Evolutionary conservation across 2,888 invertebrate species (phyloP).

Genomic region (Hartigia nigra): DNA sequence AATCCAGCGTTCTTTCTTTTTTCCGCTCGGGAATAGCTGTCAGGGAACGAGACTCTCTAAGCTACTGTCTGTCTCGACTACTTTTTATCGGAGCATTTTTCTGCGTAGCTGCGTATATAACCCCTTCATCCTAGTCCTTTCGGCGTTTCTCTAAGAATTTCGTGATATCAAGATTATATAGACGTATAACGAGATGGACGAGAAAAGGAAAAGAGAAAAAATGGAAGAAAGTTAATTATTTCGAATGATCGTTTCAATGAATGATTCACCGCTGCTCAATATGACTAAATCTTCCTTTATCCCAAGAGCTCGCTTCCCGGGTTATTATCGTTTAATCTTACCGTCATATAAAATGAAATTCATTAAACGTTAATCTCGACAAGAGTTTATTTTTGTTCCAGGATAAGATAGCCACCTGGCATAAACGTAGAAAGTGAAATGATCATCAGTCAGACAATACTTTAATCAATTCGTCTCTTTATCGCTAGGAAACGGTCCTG

Average conservation of each 20-base stretch:
- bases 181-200: conserved; percentile 9
- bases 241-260: not conserved
- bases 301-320: not conserved
- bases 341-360: too few species aligned
- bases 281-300: not conserved
- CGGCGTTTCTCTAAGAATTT: conserved; percentile 4
- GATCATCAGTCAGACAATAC: conserved; percentile 19
- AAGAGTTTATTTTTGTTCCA: not conserved
- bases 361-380: not conserved
- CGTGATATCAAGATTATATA: conserved; percentile 4
- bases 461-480: conserved; percentile 21
- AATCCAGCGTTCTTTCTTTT: not conserved
- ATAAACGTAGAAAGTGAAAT: not conserved
- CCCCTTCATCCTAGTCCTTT: conserved; percentile 18
- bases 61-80: conserved; percentile 2
- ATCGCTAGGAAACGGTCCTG: conserved; percentile 11
- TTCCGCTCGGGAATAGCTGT: not conserved
- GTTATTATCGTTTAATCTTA: not conserved
- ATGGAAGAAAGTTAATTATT: not conserved
- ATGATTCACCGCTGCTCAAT: not conserved
- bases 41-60: not conserved
- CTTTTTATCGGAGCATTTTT: not conserved
- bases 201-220: conserved; percentile 11
- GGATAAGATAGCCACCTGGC: not conserved
- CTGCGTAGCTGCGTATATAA: not conserved